These are phyloP conservation scores for Erythrolamprus reginae DNA, from an alignment of 2,113 vertebrate genomes.

Conservation along the genomic window DNA sequence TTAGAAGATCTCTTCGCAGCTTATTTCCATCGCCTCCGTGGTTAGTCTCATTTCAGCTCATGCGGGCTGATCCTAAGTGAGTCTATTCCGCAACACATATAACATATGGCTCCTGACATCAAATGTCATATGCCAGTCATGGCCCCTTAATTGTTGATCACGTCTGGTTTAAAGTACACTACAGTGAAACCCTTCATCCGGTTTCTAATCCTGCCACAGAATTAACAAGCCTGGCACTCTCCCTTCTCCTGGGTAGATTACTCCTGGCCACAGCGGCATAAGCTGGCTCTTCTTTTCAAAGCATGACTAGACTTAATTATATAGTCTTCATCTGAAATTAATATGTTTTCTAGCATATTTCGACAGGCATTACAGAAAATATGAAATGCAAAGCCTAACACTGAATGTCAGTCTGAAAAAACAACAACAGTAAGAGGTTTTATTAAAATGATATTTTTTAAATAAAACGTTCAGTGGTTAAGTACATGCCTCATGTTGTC, in stretches of 20 bases:
- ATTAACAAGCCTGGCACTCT: not conserved
- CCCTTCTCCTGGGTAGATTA: not conserved
- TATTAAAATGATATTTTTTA: not conserved
- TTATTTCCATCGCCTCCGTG: no score
- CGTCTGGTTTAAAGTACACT: not conserved
- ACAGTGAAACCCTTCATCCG: not conserved
- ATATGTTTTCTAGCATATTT: not conserved
- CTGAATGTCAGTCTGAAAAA: not conserved
- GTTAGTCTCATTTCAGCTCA: no score
- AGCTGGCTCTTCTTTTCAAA: not conserved
- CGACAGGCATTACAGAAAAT: not conserved
- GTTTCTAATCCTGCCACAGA: not conserved
- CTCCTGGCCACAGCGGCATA: not conserved
- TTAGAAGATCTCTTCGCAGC: no score
- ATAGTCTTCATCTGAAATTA: not conserved
- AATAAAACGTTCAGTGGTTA: not conserved
- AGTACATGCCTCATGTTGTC: not conserved
- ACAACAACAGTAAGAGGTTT: not conserved
- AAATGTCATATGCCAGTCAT: not conserved
- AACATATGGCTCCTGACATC: not conserved
- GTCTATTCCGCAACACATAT: no score
- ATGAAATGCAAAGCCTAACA: not conserved
- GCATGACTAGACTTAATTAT: not conserved
- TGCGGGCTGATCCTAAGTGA: no score
- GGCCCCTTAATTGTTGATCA: not conserved